phyloP scores from a whole-genome alignment of 2,797 vertebrate species.

The Cuniculus paca region DNA sequence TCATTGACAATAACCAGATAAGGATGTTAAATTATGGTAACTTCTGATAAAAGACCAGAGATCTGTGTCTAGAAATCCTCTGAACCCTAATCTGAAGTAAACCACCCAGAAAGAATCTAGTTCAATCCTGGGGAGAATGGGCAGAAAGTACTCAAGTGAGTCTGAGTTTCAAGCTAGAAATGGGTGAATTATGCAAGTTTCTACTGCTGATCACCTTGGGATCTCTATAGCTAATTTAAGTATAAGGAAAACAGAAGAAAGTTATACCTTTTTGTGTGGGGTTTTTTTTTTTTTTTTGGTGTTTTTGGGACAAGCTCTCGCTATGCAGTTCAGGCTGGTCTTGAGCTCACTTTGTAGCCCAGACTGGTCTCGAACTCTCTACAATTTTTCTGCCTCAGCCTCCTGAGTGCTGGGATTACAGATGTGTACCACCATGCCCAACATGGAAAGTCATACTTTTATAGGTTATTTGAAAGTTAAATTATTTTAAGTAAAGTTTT shows the following conservation, averaged over 20 bases:
- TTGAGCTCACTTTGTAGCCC: too few relatives aligned
- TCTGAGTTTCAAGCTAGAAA: slow-evolving; percentile 25
- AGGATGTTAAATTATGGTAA: slow-evolving; percentile 26
- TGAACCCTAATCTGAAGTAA: slow-evolving; percentile 48
- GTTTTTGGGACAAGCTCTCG: too few relatives aligned
- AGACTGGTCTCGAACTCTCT: too few relatives aligned
- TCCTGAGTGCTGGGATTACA: too few relatives aligned
- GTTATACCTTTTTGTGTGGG: too few relatives aligned
- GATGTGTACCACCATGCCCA: too few relatives aligned
- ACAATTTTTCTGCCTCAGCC: too few relatives aligned
- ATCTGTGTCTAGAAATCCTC: slow-evolving; percentile 33
- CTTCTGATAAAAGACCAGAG: slow-evolving; percentile 20
- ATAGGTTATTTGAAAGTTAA: slow-evolving; percentile 21
- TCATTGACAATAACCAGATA: slow-evolving; percentile 53
- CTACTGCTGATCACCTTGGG: neutral
- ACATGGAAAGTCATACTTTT: neutral
- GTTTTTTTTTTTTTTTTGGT: neutral
- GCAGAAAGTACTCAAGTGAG: neutral
- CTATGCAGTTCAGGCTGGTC: too few relatives aligned
- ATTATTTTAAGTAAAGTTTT: slow-evolving; percentile 46
- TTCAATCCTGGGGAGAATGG: slow-evolving; percentile 13
- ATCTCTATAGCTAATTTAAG: neutral
- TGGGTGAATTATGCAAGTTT: slow-evolving; percentile 3
- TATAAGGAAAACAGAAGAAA: slow-evolving; percentile 43
- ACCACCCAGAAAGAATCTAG: slow-evolving; percentile 37